phyloP scores from a whole-genome alignment of 1,140 invertebrate genomes.

The Protaetia brevitarsis region DNA sequence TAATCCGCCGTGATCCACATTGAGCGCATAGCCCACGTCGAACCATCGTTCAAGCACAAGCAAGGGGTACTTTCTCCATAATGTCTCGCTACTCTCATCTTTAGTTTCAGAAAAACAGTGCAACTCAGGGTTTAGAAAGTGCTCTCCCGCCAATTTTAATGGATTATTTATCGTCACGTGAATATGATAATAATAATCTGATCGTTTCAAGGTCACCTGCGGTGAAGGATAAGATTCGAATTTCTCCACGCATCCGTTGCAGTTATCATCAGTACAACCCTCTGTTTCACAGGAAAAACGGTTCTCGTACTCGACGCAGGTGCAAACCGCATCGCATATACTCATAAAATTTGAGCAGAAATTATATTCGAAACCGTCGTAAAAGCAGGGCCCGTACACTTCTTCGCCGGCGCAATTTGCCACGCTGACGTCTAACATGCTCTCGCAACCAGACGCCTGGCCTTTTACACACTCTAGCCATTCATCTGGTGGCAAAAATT shows the following conservation, averaged over 20 bases:
- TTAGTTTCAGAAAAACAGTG: background rate
- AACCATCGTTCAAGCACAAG: background rate
- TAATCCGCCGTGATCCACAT: background rate
- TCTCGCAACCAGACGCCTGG: background rate
- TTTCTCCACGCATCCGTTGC: background rate
- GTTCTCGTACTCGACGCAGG: background rate
- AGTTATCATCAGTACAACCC: background rate
- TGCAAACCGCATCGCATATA: background rate
- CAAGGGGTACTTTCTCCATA: background rate
- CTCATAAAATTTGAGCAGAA: background rate
- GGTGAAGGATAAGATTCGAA: background rate
- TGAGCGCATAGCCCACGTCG: background rate
- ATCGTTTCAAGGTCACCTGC: background rate
- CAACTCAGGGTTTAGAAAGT: background rate
- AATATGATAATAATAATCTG: background rate
- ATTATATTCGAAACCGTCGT: background rate
- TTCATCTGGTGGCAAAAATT: no score
- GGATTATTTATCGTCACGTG: background rate
- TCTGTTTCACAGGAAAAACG: background rate
- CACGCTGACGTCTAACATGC: no score
- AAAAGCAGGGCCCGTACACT: background rate
- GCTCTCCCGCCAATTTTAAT: background rate
- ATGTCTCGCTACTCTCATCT: background rate
- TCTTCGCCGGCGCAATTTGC: background rate
- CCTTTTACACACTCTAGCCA: no score